A percentile compares a stretch with the other conserved stretches of the same genome.
These are phyloP conservation scores for Tanaodytes sp. DNA, from an alignment of 2,888 invertebrate species.

Conservation along the genomic window DNA sequence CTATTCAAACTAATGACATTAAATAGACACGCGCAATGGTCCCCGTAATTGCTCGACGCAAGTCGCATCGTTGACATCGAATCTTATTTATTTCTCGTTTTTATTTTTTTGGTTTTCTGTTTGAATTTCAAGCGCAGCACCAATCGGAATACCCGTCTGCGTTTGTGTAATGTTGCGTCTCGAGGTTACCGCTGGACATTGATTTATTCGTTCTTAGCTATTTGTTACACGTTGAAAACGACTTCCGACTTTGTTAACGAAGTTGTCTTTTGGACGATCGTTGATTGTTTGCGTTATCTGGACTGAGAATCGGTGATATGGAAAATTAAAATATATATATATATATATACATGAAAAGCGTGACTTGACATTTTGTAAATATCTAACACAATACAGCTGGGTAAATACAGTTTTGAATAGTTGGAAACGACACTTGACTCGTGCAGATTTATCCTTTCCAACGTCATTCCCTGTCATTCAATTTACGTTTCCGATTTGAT, in stretches of 20 bases:
- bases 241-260: conserved; percentile 36
- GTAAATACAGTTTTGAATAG: conserved; percentile 52
- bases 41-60: conserved; percentile 52
- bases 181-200: no score
- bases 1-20: no score
- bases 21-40: no score
- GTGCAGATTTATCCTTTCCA: conserved; percentile 18
- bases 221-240: no score
- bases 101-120: no score
- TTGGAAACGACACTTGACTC: conserved; percentile 33
- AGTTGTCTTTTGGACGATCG: conserved; percentile 36
- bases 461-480: conserved; percentile 1
- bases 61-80: conserved; percentile 50
- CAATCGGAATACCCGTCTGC: no score
- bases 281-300: conserved; percentile 44
- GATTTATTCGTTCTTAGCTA: no score
- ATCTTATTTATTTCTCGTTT: conserved; percentile 48
- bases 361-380: conserved; percentile 51
- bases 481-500: not conserved
- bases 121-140: no score
- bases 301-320: conserved; percentile 37
- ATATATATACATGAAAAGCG: conserved; percentile 41
- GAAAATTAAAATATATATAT: no score
- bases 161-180: no score
- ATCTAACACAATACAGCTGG: conserved; percentile 51